phyloP scores from a whole-genome alignment of 2,113 vertebrate species.

The Pipa parva region DNA sequence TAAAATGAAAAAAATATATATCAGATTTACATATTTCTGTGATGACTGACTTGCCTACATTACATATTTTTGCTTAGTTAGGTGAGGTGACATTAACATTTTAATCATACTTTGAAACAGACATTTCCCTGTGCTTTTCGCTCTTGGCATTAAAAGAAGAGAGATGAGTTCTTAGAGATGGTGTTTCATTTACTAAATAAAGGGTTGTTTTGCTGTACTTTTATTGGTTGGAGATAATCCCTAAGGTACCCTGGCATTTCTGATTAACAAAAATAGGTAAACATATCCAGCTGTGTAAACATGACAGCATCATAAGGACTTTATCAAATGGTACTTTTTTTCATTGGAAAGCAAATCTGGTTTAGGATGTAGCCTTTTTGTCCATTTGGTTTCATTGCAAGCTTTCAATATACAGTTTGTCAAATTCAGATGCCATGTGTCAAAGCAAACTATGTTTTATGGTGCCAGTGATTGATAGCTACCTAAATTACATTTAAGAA shows the following conservation, averaged over 20 bases:
- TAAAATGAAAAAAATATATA: too few species aligned
- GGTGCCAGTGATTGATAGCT: conserved; percentile 25
- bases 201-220: conserved; percentile 20
- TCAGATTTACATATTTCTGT: too few species aligned
- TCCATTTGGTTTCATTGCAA: not conserved
- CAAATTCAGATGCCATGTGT: conserved; percentile 19
- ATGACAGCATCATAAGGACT: conserved; percentile 19
- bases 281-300: conserved; percentile 36
- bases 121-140: conserved; percentile 2
- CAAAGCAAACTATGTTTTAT: conserved; percentile 27
- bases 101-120: conserved; percentile 15
- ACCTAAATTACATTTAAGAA: conserved; percentile 35
- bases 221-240: conserved; percentile 36
- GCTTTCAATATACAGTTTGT: conserved; percentile 29
- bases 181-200: conserved; percentile 36
- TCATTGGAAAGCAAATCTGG: conserved; percentile 16
- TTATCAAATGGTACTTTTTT: conserved; percentile 29
- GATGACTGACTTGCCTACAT: not conserved
- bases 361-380: conserved; percentile 37
- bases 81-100: conserved; percentile 23
- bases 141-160: conserved; percentile 24
- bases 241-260: conserved; percentile 31
- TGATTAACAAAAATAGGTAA: conserved; percentile 33
- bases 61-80: not conserved
- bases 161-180: conserved; percentile 16